Evolutionary conservation across 35 echinoderm and acorn worm species (phyloP), one percentile per base, ranked within the genome.

Genomic region (Ophiothrix spiculata): DNA sequence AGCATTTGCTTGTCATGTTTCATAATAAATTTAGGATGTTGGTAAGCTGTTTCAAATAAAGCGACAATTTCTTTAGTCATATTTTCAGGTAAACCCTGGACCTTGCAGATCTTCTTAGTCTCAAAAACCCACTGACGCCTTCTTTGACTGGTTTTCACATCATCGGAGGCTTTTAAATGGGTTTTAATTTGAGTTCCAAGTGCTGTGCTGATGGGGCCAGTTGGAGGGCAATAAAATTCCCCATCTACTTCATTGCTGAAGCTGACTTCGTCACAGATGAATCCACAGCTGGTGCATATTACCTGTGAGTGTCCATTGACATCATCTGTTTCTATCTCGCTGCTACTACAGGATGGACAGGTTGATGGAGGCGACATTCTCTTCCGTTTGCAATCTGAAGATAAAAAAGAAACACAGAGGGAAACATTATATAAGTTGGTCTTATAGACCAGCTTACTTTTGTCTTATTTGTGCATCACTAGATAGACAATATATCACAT

Each of bases 1-100:
- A 84, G 54, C 15, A 31, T 56, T 84, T 84, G 81, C 34, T 84
- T 84, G 32, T 42, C 35, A 21, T 33, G 4, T 56, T 64, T 84
- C 32, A 23, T 13, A 31, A 23, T 39, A 84, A 84, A 60, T 21
- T 31, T 74, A 19, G 42, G 77, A 37, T 39, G 42, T 32, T 64
- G 63, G 31, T 4, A 84, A 35, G 81, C 81, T 42, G 21, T 31
- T 2, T 36, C 63, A 60, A 84, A 84, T 17, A 84, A 21, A 21
- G 35, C 81, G 1, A 35, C 33, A 1, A 36, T 56, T 36, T 60
- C 46, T 36, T 64, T 84, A 31, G 54, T 36, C 81, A 84, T 64
- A 69, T 25, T 69, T 15, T 25, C 29, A 15, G 60, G 29, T n/a
- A 69, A n/a, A 4, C 60, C 60, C 4, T 12, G 60, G 29, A 69